Percentiles rank a stretch among this genome's conserved stretches.
Evolutionary conservation across 2,888 invertebrate genomes (phyloP).

Genomic region (Macrosoma leucophasiata): DNA sequence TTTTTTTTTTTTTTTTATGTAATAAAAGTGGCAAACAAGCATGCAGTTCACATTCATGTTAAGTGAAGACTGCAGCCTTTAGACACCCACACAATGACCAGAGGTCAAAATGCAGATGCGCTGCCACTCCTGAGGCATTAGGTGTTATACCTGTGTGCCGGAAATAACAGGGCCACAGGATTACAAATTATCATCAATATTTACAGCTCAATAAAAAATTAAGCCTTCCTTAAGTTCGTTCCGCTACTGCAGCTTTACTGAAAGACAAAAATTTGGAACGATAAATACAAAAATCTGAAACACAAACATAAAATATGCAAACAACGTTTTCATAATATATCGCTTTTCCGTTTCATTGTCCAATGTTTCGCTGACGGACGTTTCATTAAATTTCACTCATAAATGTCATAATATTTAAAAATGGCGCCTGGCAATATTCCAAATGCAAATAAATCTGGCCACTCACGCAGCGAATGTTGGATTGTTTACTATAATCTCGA

Average conservation of each 20-base stretch:
- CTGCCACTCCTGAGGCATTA: too few species aligned
- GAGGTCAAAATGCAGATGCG: too few species aligned
- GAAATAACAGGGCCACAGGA: background rate
- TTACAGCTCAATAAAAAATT: background rate
- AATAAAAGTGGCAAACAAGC: too few species aligned
- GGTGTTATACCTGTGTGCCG: too few species aligned
- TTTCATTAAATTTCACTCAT: conserved; percentile 9
- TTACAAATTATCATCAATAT: background rate
- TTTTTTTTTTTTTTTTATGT: too few species aligned
- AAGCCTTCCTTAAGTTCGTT: background rate
- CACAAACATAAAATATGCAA: background rate
- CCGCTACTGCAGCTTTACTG: background rate
- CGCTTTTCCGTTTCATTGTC: conserved; percentile 5
- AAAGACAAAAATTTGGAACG: background rate
- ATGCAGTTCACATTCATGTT: too few species aligned
- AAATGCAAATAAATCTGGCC: conserved; percentile 15
- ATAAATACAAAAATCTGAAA: background rate
- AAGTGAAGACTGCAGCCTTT: too few species aligned
- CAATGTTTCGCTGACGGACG: conserved; percentile 6
- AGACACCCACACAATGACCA: too few species aligned
- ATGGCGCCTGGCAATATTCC: conserved; percentile 7
- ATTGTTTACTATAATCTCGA: too few species aligned
- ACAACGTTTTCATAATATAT: background rate
- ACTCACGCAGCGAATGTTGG: conserved; percentile 9
- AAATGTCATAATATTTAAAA: conserved; percentile 10